Evolutionary conservation across 2,797 vertebrate species (phyloP), one percentile per base, ranked within the genome.

Genomic region (Falco concolor): DNA sequence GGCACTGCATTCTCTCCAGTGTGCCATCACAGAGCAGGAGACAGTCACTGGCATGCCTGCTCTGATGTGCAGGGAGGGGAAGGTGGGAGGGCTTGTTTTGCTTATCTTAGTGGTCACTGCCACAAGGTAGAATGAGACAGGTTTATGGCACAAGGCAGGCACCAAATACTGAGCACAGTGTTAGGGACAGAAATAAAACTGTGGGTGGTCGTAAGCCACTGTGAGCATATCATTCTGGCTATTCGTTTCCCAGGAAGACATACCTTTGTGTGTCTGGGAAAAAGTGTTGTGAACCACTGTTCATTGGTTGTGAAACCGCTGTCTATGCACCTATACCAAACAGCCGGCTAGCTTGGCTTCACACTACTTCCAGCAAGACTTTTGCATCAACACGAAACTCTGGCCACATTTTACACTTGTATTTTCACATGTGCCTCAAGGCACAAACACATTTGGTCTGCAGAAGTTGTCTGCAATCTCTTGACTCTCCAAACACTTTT

Each of bases 21-120:
- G 23, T 28, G 24, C 8, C 28, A 21, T 24, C 1, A 1, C 21
- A 9, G 38, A 40, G 14, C 12, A 19, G 28, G 74, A 87, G 21
- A 14, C 0, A 1, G 42, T 44, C 28, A 9, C 70, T 40, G 34
- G 21, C 13, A 2, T 6, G 9, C 2, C 3, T 12, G 34, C 19
- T 57, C 14, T 72, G 34, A 30, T 9, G 27, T 11, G 23, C 21
- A 57, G 65, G 40, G 68, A 72, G 17, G 8, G 44, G 36, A 49
- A 80, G 8, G 57, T 25, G 49, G 3, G 32, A 40, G 5, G 4
- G 11, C 36, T 94, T 72, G 24, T 23, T 53, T 63, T 59, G 44
- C 63, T 80, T 28, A 24, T 40, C 22, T 54, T 68, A 68, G 45
- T 9, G 6, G 13, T 77, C 30, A 38, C 49, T 38, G 69, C 56